A percentile compares a stretch with the other conserved stretches of the same genome.
Conservation (phyloP, 2,113 vertebrate species). For the Takifugu flavidus region DNA sequence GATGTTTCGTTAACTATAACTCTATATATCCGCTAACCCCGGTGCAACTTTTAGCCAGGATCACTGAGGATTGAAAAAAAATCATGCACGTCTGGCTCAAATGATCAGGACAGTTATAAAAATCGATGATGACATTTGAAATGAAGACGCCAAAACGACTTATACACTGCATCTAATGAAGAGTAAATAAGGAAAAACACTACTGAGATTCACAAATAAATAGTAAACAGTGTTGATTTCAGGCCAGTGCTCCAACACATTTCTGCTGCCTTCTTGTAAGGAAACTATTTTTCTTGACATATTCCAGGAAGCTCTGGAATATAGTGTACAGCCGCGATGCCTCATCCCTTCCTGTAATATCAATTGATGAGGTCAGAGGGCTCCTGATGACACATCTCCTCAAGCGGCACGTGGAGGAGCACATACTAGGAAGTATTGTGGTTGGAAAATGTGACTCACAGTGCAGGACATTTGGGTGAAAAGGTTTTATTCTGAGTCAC, state of each 20-base stretch:
- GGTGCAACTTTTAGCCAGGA: too few relatives aligned
- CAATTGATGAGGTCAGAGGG: conserved; percentile 37
- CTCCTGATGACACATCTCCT: conserved; percentile 43
- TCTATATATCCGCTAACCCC: too few relatives aligned
- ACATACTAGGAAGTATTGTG: background rate
- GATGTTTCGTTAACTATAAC: too few relatives aligned
- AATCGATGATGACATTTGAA: background rate
- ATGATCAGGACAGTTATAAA: background rate
- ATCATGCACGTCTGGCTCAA: too few relatives aligned
- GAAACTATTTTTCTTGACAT: conserved; percentile 18
- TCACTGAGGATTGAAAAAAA: too few relatives aligned
- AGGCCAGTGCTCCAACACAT: too few relatives aligned
- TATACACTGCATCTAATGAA: background rate
- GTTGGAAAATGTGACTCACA: background rate
- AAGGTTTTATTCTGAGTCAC: background rate
- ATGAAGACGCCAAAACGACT: background rate
- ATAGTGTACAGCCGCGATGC: conserved; percentile 28
- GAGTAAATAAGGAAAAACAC: conserved; percentile 1
- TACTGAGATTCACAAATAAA: background rate
- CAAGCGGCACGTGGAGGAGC: background rate
- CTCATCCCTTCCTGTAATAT: conserved; percentile 54
- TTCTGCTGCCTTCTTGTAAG: background rate
- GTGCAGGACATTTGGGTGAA: background rate
- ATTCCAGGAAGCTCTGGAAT: conserved; percentile 42
- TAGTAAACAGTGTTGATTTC: too few relatives aligned